Conservation (phyloP, 2,113 vertebrate species). For the Hyla sarda region DNA sequence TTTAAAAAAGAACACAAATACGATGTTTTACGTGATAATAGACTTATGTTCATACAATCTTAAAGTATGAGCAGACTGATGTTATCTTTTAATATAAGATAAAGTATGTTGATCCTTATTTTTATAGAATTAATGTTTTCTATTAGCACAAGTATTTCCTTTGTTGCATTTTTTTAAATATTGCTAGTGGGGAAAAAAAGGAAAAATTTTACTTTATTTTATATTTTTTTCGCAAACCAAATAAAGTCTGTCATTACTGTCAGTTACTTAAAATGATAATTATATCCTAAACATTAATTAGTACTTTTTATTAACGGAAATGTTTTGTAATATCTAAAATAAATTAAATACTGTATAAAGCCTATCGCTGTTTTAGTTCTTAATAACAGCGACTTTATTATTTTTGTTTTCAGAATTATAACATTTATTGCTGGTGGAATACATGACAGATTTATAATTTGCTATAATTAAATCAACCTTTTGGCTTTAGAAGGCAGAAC, state of each 20-base stretch:
- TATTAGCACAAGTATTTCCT: background rate
- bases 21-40: too few relatives aligned
- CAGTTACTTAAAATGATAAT: conserved; percentile 12
- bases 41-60: too few relatives aligned
- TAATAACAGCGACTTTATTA: conserved; percentile 10
- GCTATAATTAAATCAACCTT: conserved; percentile 35
- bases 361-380: background rate
- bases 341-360: conserved; percentile 13
- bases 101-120: background rate
- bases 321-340: conserved; percentile 22
- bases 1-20: too few relatives aligned
- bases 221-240: conserved; percentile 9
- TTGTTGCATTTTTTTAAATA: background rate
- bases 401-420: conserved; percentile 43
- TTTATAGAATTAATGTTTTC: background rate
- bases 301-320: background rate
- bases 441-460: conserved; percentile 34
- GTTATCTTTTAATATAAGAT: background rate
- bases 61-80: background rate
- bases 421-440: background rate
- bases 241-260: conserved; percentile 26
- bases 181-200: background rate
- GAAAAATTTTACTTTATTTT: background rate
- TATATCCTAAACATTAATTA: conserved; percentile 26
- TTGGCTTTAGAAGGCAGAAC: conserved; percentile 27